Evolutionary conservation across 1,140 invertebrate genomes (phyloP).

Genomic region (Caligus rogercresseyi): DNA sequence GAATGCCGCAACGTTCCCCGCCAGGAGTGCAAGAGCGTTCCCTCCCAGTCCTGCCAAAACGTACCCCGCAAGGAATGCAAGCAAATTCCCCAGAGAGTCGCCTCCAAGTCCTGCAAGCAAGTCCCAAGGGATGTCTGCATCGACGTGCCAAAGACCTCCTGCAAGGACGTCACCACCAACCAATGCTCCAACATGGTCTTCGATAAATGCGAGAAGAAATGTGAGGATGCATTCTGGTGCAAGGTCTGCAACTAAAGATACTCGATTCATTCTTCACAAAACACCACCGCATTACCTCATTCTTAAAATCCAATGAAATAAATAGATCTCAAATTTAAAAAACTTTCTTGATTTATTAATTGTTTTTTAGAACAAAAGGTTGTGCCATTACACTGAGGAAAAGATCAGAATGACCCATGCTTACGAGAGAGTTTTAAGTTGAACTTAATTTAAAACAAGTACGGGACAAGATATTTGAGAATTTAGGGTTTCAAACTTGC

Average conservation of each 20-base stretch:
- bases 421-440: too few species aligned
- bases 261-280: too few species aligned
- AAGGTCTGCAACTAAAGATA: slow-evolving; percentile 15
- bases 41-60: not conserved
- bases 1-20: not conserved
- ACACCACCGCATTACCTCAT: too few species aligned
- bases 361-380: too few species aligned
- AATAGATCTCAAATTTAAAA: too few species aligned
- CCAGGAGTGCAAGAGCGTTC: slow-evolving; percentile 1
- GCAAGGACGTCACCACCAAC: not conserved
- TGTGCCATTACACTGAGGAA: too few species aligned
- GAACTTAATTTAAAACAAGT: too few species aligned
- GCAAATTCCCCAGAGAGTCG: slow-evolving; percentile 1
- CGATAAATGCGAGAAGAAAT: slow-evolving; percentile 12
- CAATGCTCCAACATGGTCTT: slow-evolving; percentile 2
- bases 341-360: too few species aligned
- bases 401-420: too few species aligned
- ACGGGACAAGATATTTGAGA: too few species aligned
- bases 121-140: slow-evolving; percentile 7
- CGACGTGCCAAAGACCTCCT: slow-evolving; percentile 6
- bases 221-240: slow-evolving; percentile 18
- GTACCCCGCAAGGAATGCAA: slow-evolving; percentile 4
- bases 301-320: too few species aligned
- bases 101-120: slow-evolving; percentile 3
- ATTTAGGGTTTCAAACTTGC: too few species aligned